Conservation (phyloP, 2,113 vertebrate genomes). For the Mormyrus lacerda region DNA sequence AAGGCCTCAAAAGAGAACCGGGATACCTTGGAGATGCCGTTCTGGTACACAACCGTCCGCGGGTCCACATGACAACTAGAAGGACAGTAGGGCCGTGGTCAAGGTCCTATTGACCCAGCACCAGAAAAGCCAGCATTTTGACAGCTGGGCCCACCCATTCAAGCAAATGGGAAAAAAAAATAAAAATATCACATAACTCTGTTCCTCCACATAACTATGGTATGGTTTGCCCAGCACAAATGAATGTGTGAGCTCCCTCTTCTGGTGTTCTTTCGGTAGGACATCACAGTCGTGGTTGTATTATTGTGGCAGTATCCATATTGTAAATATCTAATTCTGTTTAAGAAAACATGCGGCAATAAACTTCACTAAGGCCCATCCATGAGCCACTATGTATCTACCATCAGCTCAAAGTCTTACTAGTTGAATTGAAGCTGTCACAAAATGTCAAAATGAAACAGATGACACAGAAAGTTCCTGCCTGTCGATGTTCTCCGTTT, state of each 20-base stretch:
- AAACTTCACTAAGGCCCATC: neutral
- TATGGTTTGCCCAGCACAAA: neutral
- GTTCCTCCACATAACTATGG: neutral
- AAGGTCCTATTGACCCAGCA: neutral
- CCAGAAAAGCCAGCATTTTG: neutral
- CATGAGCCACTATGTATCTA: neutral
- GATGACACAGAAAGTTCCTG: neutral
- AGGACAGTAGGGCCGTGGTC: neutral
- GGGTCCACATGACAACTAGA: constrained; percentile 45
- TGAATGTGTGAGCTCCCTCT: neutral
- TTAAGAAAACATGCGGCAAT: neutral
- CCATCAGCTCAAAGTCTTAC: neutral
- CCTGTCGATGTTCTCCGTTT: neutral
- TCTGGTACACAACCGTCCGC: constrained; percentile 41
- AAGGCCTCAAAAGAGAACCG: constrained; percentile 65
- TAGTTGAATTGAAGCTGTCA: neutral
- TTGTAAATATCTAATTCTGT: neutral
- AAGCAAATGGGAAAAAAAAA: too few species aligned
- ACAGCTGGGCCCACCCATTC: too few species aligned
- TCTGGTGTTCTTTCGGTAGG: neutral
- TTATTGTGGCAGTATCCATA: neutral
- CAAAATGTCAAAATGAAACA: neutral
- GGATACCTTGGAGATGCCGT: constrained; percentile 47
- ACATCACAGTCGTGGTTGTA: neutral
- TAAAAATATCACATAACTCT: too few species aligned